These are phyloP conservation scores for Callospermophilus lateralis DNA, from an alignment of 2,113 vertebrate species.

Conservation along the genomic window DNA sequence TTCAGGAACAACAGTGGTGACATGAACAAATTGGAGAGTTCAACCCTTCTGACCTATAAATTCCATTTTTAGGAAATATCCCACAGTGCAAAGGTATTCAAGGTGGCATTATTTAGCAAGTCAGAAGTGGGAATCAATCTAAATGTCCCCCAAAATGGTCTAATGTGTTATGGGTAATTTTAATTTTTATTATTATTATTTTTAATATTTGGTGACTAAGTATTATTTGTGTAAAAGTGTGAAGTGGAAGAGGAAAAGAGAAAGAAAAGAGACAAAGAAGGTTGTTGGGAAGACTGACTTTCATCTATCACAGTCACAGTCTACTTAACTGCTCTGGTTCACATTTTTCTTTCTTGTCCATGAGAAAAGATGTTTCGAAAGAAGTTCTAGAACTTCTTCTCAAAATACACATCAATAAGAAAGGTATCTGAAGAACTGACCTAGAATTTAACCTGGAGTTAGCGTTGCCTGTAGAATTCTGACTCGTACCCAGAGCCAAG, in stretches of 20 bases:
- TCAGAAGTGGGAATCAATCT: not conserved
- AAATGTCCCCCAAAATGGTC: not conserved
- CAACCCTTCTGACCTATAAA: not conserved
- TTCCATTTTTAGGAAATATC: not conserved
- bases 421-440: not conserved
- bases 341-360: not conserved
- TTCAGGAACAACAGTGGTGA: rapidly evolving
- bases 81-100: not conserved
- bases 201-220: not conserved
- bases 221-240: not conserved
- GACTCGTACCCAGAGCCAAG: not conserved
- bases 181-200: not conserved
- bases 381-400: not conserved
- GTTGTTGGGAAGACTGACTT: not conserved
- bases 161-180: not conserved
- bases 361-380: not conserved
- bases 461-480: not conserved
- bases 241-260: not conserved
- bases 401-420: not conserved
- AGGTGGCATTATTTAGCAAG: not conserved
- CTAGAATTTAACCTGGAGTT: not conserved
- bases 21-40: not conserved
- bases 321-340: not conserved
- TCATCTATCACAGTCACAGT: not conserved
- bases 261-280: not conserved